Conservation (phyloP, 2,888 invertebrate species). For the Spisula solida region DNA sequence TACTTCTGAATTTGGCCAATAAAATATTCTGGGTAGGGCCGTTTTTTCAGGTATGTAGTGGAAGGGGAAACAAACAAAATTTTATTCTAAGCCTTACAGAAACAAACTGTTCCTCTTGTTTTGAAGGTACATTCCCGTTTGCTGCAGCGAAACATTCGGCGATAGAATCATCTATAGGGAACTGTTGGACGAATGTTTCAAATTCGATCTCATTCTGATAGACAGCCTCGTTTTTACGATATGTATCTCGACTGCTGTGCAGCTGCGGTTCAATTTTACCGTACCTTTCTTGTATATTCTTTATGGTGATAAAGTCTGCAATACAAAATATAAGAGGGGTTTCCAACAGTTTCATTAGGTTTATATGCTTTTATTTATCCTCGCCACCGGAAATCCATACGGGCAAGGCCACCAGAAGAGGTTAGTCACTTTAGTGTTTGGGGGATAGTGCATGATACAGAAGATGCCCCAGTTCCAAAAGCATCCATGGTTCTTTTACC, state of each 20-base stretch:
- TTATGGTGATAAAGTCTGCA: slow-evolving; percentile 73
- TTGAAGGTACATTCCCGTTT: slow-evolving; percentile 18
- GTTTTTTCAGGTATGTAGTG: too few relatives aligned
- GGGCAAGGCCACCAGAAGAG: too few relatives aligned
- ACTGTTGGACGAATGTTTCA: slow-evolving; percentile 76
- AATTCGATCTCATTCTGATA: slow-evolving; percentile 74
- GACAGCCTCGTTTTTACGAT: slow-evolving; percentile 43
- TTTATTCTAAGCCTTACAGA: slow-evolving; percentile 44
- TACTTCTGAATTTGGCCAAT: too few relatives aligned
- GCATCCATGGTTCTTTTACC: too few relatives aligned
- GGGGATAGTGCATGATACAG: too few relatives aligned
- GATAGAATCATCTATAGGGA: slow-evolving; percentile 79
- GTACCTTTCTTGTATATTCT: slow-evolving; percentile 67
- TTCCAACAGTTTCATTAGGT: too few relatives aligned
- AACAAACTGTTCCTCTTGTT: slow-evolving; percentile 49
- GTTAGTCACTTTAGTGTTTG: too few relatives aligned
- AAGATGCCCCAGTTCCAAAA: too few relatives aligned
- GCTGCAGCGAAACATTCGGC: slow-evolving; percentile 75
- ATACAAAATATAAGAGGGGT: neutral
- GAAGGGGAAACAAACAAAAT: too few relatives aligned
- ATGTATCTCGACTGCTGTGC: slow-evolving; percentile 21
- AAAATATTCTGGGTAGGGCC: too few relatives aligned
- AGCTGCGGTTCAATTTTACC: slow-evolving; percentile 51
- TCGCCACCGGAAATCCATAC: too few relatives aligned
- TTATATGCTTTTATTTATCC: too few relatives aligned